phyloP scores from a whole-genome alignment of 2,797 vertebrate species.

The Distichodus sexfasciatus region DNA sequence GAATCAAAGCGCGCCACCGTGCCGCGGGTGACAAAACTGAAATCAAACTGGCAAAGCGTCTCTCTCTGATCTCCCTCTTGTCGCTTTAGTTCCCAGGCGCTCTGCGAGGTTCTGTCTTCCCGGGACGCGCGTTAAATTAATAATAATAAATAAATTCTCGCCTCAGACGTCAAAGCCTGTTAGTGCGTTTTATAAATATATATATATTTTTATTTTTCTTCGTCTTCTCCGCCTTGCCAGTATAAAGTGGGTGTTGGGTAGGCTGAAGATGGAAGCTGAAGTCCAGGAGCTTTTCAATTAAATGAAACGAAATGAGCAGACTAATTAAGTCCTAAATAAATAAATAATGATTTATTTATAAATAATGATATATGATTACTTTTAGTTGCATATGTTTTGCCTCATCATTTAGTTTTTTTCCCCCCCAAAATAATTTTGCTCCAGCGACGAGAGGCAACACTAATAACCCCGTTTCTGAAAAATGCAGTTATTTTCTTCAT shows the following conservation, averaged over 20 bases:
- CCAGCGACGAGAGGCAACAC: no score
- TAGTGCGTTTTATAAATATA: not conserved
- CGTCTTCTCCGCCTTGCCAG: not conserved
- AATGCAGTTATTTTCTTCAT: not conserved
- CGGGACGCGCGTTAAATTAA: conserved; percentile 11
- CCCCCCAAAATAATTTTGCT: no score
- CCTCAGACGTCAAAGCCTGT: not conserved
- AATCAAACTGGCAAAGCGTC: conserved; percentile 9
- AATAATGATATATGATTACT: not conserved
- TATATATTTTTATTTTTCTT: no score
- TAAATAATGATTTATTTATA: not conserved
- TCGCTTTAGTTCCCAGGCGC: not conserved
- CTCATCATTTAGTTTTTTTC: not conserved
- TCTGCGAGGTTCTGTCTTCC: not conserved
- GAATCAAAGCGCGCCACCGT: conserved; percentile 6
- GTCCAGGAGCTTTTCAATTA: not conserved
- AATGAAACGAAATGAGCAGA: not conserved
- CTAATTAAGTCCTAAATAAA: not conserved
- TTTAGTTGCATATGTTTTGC: not conserved
- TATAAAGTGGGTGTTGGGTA: no score
- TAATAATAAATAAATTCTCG: conserved; percentile 1
- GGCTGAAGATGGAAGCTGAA: not conserved
- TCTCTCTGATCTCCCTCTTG: not conserved
- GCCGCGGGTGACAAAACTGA: conserved; percentile 5
- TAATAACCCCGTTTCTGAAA: no score